These are phyloP conservation scores for Sycophila sp. DNA, from an alignment of 1,140 invertebrate genomes.

Conservation along the genomic window DNA sequence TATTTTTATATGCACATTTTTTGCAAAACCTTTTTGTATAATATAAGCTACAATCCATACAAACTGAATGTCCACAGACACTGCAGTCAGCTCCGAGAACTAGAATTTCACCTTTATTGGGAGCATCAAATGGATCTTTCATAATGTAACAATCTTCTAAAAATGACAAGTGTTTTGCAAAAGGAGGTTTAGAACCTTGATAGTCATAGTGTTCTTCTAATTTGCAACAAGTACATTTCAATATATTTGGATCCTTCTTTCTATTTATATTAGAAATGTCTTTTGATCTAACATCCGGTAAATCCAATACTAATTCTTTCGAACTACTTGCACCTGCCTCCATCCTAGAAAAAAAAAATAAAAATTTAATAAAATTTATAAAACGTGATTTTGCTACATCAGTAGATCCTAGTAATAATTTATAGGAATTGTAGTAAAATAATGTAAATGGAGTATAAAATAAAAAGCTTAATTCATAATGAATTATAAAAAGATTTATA, in stretches of 20 bases:
- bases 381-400: too few relatives aligned
- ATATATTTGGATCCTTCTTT: slow-evolving; percentile 57
- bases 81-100: slow-evolving; percentile 80
- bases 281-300: neutral
- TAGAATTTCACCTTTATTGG: slow-evolving; percentile 75
- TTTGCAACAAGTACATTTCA: slow-evolving; percentile 73
- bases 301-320: slow-evolving; percentile 13
- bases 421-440: too few relatives aligned
- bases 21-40: slow-evolving; percentile 79
- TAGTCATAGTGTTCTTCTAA: slow-evolving; percentile 78
- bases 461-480: too few relatives aligned
- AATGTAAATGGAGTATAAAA: too few relatives aligned
- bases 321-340: slow-evolving; percentile 38
- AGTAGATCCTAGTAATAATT: too few relatives aligned
- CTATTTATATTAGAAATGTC: neutral
- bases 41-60: slow-evolving; percentile 85
- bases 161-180: slow-evolving; percentile 71
- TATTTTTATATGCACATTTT: slow-evolving; percentile 71
- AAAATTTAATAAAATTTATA: neutral
- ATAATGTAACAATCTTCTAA: slow-evolving; percentile 80
- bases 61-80: slow-evolving; percentile 75
- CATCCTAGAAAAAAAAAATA: slow-evolving; percentile 45
- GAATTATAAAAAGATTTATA: too few relatives aligned
- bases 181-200: slow-evolving; percentile 77
- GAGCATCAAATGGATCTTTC: slow-evolving; percentile 83